Conservation (phyloP, 2,888 invertebrate genomes). For the Oscheius myriophilus region DNA sequence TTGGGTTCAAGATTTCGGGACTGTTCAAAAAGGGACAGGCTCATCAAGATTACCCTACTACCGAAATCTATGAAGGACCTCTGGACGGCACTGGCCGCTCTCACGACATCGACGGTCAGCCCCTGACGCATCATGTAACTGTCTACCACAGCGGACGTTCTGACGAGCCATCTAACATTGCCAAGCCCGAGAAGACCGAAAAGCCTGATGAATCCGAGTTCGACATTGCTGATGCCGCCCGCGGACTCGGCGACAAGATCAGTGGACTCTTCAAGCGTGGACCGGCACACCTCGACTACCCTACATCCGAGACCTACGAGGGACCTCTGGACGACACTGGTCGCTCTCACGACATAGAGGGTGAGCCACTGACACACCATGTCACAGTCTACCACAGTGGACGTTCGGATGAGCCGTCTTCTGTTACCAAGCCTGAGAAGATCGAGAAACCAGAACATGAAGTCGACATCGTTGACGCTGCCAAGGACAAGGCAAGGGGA, state of each 20-base stretch:
- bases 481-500: neutral
- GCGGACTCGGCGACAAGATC: constrained; percentile 33
- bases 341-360: constrained; percentile 35
- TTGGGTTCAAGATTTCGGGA: constrained; percentile 22
- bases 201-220: too few relatives aligned
- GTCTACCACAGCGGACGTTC: constrained; percentile 34
- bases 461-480: too few relatives aligned
- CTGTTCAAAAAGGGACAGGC: constrained; percentile 43
- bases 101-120: too few relatives aligned
- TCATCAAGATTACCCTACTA: constrained; percentile 40
- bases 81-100: too few relatives aligned
- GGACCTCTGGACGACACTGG: constrained; percentile 41
- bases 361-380: constrained; percentile 36
- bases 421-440: neutral
- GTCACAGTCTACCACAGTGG: constrained; percentile 38
- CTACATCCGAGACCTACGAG: constrained; percentile 34
- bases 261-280: constrained; percentile 44
- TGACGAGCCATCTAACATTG: neutral
- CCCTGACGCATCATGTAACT: neutral
- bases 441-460: constrained; percentile 8
- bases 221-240: neutral
- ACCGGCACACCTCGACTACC: constrained; percentile 41
- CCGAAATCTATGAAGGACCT: too few relatives aligned
- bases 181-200: too few relatives aligned
- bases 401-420: constrained; percentile 22